phyloP scores from a whole-genome alignment of 2,797 vertebrate species.

The Propithecus deckenii region DNA sequence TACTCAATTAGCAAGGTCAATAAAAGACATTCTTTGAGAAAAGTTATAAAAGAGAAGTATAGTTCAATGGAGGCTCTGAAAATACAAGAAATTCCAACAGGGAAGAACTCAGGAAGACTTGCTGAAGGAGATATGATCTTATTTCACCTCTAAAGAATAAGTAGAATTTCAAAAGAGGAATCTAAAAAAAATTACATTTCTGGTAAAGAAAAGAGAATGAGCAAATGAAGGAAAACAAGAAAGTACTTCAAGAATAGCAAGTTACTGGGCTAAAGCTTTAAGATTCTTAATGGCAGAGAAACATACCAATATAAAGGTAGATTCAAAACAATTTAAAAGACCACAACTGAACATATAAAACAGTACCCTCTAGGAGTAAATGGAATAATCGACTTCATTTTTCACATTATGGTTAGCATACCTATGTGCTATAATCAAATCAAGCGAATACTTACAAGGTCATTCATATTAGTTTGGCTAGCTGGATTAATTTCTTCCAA shows the following conservation, averaged over 20 bases:
- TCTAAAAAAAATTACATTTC: not conserved
- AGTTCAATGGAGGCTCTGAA: not conserved
- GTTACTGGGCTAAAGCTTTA: not conserved
- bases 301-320: not conserved
- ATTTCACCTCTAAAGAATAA: not conserved
- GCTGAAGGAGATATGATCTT: not conserved
- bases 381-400: not conserved
- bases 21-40: not conserved
- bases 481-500: constrained; percentile 98
- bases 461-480: constrained; percentile 97
- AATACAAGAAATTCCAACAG: not conserved
- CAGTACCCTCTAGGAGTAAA: not conserved
- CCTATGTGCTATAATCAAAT: not conserved
- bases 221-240: not conserved
- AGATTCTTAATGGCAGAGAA: not conserved
- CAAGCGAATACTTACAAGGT: constrained; percentile 89
- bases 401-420: not conserved
- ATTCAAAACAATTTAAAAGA: not conserved
- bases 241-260: not conserved
- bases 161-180: not conserved
- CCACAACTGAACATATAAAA: not conserved
- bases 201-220: not conserved
- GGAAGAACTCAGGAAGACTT: not conserved
- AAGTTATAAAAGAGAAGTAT: not conserved
- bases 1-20: not conserved